These are phyloP conservation scores for Rhynchomys soricoides DNA, from an alignment of 2,113 vertebrate genomes.

Conservation along the genomic window DNA sequence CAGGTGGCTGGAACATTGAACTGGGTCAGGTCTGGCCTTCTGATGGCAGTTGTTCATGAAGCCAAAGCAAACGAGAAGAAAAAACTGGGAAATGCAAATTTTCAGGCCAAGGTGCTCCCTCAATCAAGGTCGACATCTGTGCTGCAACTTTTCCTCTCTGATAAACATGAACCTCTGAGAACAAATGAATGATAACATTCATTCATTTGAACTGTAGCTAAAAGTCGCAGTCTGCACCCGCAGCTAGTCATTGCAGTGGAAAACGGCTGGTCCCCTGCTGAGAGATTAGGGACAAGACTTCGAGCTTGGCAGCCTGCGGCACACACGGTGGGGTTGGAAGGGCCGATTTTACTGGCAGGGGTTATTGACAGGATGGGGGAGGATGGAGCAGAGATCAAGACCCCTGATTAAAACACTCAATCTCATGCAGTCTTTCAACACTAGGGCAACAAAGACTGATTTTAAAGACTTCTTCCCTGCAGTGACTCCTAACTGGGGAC, in stretches of 20 bases:
- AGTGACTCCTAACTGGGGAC: background rate
- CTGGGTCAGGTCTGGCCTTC: background rate
- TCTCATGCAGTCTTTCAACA: background rate
- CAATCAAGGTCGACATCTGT: background rate
- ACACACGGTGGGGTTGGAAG: no score
- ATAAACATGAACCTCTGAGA: background rate
- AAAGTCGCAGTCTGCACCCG: background rate
- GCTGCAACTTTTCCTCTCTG: background rate
- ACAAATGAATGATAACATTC: background rate
- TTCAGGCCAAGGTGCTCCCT: background rate
- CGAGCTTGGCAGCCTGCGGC: rapidly evolving
- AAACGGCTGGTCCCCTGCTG: background rate
- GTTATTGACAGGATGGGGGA: background rate
- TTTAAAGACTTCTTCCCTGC: background rate
- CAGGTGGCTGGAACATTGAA: background rate
- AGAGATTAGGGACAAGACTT: background rate
- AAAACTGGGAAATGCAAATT: conserved; percentile 16
- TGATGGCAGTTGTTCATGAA: background rate
- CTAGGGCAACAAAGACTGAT: background rate
- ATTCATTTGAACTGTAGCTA: background rate
- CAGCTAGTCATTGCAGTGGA: background rate
- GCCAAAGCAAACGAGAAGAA: background rate
- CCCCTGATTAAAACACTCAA: background rate
- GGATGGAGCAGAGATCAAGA: background rate
- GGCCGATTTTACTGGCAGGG: background rate